phyloP scores from a whole-genome alignment of 2,797 vertebrate genomes.

The Amblyopsis hoosieri region DNA sequence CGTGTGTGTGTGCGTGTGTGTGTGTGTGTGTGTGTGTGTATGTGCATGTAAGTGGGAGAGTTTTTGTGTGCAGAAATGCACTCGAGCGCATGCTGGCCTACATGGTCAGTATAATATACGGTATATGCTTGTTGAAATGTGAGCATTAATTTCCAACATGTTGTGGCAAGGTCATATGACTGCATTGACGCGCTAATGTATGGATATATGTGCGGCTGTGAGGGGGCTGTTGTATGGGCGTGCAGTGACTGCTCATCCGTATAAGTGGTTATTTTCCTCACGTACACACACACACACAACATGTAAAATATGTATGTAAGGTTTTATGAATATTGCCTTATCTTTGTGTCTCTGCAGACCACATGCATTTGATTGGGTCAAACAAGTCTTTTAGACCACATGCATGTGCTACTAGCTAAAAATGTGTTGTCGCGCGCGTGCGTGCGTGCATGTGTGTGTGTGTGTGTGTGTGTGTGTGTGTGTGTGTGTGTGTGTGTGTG shows the following conservation, averaged over 20 bases:
- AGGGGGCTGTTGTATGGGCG: conserved; percentile 28
- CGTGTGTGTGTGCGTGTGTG: conserved; percentile 1
- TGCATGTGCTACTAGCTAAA: too few relatives aligned
- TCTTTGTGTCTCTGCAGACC: too few relatives aligned
- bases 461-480: too few relatives aligned
- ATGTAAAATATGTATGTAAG: background rate
- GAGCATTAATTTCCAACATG: conserved; percentile 69
- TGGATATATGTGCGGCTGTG: conserved; percentile 13
- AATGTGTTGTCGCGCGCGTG: too few relatives aligned
- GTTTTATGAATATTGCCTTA: background rate
- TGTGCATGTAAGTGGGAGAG: background rate
- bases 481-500: too few relatives aligned
- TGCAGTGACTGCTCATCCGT: conserved; percentile 44
- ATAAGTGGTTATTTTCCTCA: conserved; percentile 48
- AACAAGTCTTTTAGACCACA: too few relatives aligned
- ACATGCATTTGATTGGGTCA: too few relatives aligned
- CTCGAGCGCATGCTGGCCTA: conserved; percentile 18
- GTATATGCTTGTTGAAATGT: conserved; percentile 55
- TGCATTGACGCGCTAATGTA: conserved; percentile 2
- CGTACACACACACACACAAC: conserved; percentile 12
- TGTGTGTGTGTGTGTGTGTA: conserved; percentile 5
- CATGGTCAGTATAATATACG: conserved; percentile 37
- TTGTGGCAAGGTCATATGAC: conserved; percentile 55
- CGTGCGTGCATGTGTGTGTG: too few relatives aligned
- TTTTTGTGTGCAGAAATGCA: conserved; percentile 10